Evolutionary conservation across 2,113 vertebrate species (phyloP).

Genomic region (Burhinus oedicnemus): DNA sequence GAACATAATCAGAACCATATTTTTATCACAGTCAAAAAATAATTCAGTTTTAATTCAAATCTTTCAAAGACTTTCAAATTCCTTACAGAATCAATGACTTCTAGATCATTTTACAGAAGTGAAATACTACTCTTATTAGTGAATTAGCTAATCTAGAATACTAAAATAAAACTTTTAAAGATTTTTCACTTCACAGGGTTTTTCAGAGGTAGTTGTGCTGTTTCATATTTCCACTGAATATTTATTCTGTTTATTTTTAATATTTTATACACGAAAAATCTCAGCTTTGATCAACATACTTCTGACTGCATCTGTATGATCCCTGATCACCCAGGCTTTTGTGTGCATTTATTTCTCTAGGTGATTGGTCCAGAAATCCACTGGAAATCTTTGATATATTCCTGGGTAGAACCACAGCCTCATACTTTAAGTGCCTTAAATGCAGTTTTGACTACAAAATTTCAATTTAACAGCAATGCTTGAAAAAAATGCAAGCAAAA

Average conservation of each 20-base stretch:
- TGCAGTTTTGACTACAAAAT: background rate
- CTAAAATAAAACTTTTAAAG: background rate
- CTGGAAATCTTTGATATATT: background rate
- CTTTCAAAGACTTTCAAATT: background rate
- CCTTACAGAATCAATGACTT: background rate
- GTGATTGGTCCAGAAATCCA: background rate
- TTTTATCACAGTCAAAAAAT: conserved; percentile 4
- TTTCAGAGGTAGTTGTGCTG: background rate
- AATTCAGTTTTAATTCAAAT: background rate
- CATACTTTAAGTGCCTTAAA: background rate
- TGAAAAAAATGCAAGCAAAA: background rate
- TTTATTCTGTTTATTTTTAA: background rate
- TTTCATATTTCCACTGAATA: background rate
- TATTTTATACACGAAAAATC: background rate
- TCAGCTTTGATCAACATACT: background rate
- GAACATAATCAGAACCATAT: background rate
- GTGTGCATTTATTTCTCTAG: background rate
- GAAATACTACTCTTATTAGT: background rate
- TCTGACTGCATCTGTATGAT: background rate
- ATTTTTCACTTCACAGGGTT: background rate
- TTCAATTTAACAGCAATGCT: background rate
- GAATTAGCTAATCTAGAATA: background rate
- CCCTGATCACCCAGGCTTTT: background rate
- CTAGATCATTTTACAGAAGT: background rate
- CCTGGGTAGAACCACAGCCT: background rate